Evolutionary conservation across 1,140 invertebrate genomes (phyloP).

Genomic region (Nephotettix cincticeps): DNA sequence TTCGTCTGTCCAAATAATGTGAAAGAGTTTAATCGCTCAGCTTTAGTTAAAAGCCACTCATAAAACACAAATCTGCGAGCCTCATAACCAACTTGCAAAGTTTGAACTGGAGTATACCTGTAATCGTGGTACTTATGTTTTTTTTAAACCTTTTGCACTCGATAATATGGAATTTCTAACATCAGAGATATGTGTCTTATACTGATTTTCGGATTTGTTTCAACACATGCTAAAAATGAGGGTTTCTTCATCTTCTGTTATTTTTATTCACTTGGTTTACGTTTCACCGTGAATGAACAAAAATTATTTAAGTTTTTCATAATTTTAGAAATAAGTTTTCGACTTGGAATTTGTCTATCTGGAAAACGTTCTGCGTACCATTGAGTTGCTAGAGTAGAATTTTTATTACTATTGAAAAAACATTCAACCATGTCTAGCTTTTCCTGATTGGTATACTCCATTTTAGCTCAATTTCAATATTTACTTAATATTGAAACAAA

Average conservation of each 20-base stretch:
- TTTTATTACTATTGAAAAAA: no score
- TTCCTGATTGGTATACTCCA: no score
- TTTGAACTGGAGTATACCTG: slow-evolving; percentile 5
- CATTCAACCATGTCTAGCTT: no score
- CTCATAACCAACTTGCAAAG: slow-evolving; percentile 4
- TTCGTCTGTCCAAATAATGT: slow-evolving; percentile 17
- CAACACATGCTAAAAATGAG: background rate
- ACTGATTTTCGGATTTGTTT: background rate
- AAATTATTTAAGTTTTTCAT: no score
- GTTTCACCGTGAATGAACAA: no score
- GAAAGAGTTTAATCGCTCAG: background rate
- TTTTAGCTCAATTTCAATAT: no score
- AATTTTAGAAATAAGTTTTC: no score
- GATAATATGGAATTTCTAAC: background rate
- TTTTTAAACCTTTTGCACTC: background rate
- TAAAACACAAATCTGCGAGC: background rate
- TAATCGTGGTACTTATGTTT: slow-evolving; percentile 16
- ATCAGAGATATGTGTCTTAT: background rate
- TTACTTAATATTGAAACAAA: no score
- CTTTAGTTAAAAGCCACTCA: background rate
- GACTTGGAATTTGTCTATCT: no score
- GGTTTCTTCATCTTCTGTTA: slow-evolving; percentile 1
- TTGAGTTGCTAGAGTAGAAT: background rate
- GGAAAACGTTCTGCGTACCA: no score
- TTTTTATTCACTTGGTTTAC: background rate